Conservation (phyloP, 2,797 vertebrate species). For the Oreochromis grahami region DNA sequence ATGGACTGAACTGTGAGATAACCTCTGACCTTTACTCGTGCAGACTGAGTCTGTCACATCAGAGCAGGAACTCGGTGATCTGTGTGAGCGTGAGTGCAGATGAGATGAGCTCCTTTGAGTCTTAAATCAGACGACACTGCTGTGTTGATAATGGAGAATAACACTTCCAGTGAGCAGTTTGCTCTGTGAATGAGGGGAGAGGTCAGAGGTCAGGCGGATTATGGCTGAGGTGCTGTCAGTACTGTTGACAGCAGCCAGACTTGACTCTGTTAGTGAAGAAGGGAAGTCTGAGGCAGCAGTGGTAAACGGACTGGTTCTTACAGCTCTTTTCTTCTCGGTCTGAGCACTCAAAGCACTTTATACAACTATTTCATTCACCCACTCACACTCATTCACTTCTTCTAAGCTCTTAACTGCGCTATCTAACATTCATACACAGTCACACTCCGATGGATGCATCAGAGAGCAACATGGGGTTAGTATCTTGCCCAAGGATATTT, state of each 20-base stretch:
- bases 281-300: background rate
- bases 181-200: fast-evolving
- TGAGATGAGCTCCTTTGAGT: fast-evolving
- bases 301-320: fast-evolving
- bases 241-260: background rate
- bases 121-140: background rate
- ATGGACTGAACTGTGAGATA: fast-evolving
- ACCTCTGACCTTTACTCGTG: background rate
- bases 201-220: background rate
- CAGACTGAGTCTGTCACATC: background rate
- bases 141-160: background rate
- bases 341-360: background rate
- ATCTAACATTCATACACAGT: background rate
- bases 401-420: background rate
- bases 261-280: background rate
- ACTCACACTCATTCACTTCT: background rate
- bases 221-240: background rate
- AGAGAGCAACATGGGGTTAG: background rate
- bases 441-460: fast-evolving
- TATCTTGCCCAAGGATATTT: background rate
- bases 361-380: background rate
- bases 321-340: background rate
- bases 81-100: background rate
- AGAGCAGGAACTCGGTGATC: background rate
- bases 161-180: background rate